Percentiles rank a stretch among this genome's conserved stretches.
These are phyloP conservation scores for Naso thynnoides DNA, from an alignment of 2,797 vertebrate species.

Conservation along the genomic window DNA sequence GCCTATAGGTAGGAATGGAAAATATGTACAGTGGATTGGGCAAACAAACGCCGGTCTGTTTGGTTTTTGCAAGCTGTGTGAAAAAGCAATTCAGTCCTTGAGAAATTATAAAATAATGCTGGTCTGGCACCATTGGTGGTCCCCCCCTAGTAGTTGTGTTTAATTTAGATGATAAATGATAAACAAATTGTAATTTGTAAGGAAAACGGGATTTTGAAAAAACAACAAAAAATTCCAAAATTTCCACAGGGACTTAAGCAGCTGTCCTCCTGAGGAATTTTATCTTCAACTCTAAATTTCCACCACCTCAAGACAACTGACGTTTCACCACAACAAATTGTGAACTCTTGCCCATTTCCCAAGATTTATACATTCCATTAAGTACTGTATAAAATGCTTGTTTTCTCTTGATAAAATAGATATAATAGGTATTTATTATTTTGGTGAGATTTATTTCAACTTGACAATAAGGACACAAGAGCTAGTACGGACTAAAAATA, in stretches of 20 bases:
- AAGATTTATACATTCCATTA: slow-evolving; percentile 56
- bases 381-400: slow-evolving; percentile 69
- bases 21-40: slow-evolving; percentile 50
- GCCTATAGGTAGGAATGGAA: slow-evolving; percentile 38
- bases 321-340: slow-evolving; percentile 36
- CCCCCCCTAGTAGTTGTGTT: slow-evolving; percentile 26
- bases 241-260: slow-evolving; percentile 35
- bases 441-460: slow-evolving; percentile 21
- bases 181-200: slow-evolving; percentile 37
- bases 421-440: slow-evolving; percentile 27
- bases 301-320: slow-evolving; percentile 39
- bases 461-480: slow-evolving; percentile 21
- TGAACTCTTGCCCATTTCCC: slow-evolving; percentile 13
- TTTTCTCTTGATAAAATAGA: slow-evolving; percentile 57
- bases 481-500: slow-evolving; percentile 37
- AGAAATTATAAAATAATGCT: slow-evolving; percentile 58
- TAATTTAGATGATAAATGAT: slow-evolving; percentile 46
- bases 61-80: slow-evolving; percentile 20
- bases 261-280: slow-evolving; percentile 54
- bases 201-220: slow-evolving; percentile 14
- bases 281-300: slow-evolving; percentile 39
- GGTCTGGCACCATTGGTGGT: slow-evolving; percentile 68
- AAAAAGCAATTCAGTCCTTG: slow-evolving; percentile 41
- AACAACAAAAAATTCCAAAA: slow-evolving; percentile 24
- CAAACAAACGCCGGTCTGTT: slow-evolving; percentile 3